Evolutionary conservation across 2,113 vertebrate genomes (phyloP), one percentile per base, ranked within the genome.

Genomic region (Onychostruthus taczanowskii): DNA sequence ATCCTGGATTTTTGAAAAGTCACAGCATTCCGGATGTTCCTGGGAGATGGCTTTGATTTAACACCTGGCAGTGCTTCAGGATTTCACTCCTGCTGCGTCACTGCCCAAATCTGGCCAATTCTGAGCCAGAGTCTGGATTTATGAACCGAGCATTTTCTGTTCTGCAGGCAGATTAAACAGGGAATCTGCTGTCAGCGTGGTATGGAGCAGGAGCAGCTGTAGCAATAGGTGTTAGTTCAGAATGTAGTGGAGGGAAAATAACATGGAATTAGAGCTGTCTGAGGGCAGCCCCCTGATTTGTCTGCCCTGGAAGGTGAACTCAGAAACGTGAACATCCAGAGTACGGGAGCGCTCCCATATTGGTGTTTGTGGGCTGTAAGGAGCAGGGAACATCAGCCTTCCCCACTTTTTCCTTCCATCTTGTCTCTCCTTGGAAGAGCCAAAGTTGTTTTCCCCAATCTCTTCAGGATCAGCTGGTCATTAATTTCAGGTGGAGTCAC

Each of bases 91-190:
- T 22, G 10, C 1, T 56, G 70, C 61, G 11, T 69, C 74, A 14
- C 23, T 84, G 89, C 55, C 82, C 37, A 15, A 37, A 30, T 56
- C 37, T 56, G 55, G 24, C 52, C 50, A 21, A 0, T 49, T 44
- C 19, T n/a, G 59, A 56, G 41, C 35, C 2, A 1, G 21, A 13
- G 19, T 50, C 46, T 87, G 83, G 19, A 4, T 87, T 68, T 76
- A 15, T 27, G 66, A 59, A 35, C 50, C 2, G 16, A 90, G 21
- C 9, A 2, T 41, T 92, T 75, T 55, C n/a, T n/a, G 31, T 77
- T 62, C 55, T 0, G 1, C 4, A 3, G 74, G 78, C 5, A 39
- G 21, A 11, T 73, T 6, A 43, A 55, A 11, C 1, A 6, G 10
- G 11, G 59, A 13, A 21, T 46, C 50, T 58, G 12, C 46, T 64